phyloP scores from a whole-genome alignment of 2,113 vertebrate genomes.

The Triplophysa siluroides region DNA sequence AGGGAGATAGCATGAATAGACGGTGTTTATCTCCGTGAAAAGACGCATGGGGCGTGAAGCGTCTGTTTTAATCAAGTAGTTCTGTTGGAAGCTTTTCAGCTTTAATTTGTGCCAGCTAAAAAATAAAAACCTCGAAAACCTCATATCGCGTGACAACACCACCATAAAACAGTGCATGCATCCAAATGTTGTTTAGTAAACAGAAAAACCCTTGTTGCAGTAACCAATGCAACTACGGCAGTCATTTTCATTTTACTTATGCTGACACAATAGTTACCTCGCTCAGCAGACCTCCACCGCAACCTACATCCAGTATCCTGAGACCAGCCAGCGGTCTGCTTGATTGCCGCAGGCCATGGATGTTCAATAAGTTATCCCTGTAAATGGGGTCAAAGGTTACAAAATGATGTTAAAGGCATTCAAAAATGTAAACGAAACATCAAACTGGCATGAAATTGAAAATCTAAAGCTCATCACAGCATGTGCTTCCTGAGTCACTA shows the following conservation, averaged over 20 bases:
- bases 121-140: background rate
- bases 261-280: conserved; percentile 75
- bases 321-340: conserved; percentile 84
- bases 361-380: conserved; percentile 90
- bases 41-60: conserved; percentile 62
- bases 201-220: conserved; percentile 57
- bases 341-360: conserved; percentile 67
- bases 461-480: conserved; percentile 20
- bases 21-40: background rate
- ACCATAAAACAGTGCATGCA: no score
- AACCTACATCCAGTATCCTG: conserved; percentile 90
- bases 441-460: conserved; percentile 19
- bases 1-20: conserved; percentile 8
- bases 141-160: no score
- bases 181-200: conserved; percentile 47
- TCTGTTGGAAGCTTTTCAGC: conserved; percentile 56
- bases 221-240: background rate
- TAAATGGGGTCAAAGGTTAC: conserved; percentile 40
- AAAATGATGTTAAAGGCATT: background rate
- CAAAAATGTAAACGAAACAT: background rate
- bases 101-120: conserved; percentile 51
- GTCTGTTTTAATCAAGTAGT: conserved; percentile 63
- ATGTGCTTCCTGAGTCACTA: background rate
- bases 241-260: background rate
- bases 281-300: conserved; percentile 89